Base-by-base conservation (phyloP, 2,888 invertebrate species). In the Hydroisotoma schaefferi region DNA sequence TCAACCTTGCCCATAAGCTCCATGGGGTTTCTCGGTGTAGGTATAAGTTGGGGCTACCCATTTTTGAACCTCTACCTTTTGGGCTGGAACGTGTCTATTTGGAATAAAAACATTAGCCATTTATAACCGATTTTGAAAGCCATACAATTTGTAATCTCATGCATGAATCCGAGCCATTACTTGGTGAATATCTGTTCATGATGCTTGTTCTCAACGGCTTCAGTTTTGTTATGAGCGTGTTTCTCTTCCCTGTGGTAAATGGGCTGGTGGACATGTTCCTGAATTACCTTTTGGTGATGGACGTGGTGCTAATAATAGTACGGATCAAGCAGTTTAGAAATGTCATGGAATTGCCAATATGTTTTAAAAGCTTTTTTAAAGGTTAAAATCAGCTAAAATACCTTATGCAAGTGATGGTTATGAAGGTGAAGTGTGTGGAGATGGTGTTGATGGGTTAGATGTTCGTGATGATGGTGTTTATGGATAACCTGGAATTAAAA, bases 161-260 rank as follows among this genome's bases (percentile, higher is more conserved):
- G n/a, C n/a, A n/a, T n/a, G n/a, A n/a, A n/a, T n/a, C 8, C 33
- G 15, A 25, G 23, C 3, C 6, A 33, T 40, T 53, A 53, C 58
- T 64, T 64, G 55, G 57, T 55, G 53, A 52, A 61, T 18, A 61
- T 61, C 29, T 61, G 61, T 37, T 55, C 64, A 8, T 61, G 58
- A 49, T 51, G 56, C 49, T 64, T 64, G 64, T 53, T 58, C 52
- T 64, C 61, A 61, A 61, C 61, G 23, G 61, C n/a, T 20, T 56
- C 38, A 8, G 47, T 29, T 18, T 44, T 27, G 44, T 29, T 26
- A 46, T 55, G 55, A 29, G 26, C 25, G 23, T 46, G 46, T 33
- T 56, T 61, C 61, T 61, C 64, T 48, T 54, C 61, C 58, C 61
- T 64, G 61, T 64, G 64, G 61, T 64, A 64, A 55, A 64, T 61